These are phyloP conservation scores for Oncorhynchus nerka DNA, from an alignment of 2,113 vertebrate genomes.

Conservation along the genomic window DNA sequence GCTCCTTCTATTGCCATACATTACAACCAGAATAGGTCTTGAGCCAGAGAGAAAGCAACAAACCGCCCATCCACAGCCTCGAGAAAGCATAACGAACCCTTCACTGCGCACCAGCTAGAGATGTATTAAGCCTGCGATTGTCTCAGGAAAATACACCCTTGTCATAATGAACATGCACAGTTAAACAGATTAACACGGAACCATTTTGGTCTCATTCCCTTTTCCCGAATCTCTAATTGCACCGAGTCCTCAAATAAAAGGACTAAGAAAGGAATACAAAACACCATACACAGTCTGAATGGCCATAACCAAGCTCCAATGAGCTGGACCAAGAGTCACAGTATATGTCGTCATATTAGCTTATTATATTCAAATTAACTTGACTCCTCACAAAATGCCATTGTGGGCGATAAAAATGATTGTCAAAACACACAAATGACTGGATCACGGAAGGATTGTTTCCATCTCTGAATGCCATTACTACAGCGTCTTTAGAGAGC, in stretches of 20 bases:
- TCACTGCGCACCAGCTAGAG: constrained; percentile 19
- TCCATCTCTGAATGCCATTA: constrained; percentile 40
- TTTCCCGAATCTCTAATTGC: constrained; percentile 69
- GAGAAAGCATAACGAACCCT: constrained; percentile 49
- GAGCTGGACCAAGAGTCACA: constrained; percentile 56
- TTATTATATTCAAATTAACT: constrained; percentile 67
- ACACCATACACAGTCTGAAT: constrained; percentile 64
- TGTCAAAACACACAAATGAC: constrained; percentile 63
- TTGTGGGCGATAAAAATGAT: constrained; percentile 63
- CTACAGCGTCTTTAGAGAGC: constrained; percentile 19
- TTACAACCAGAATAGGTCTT: no score
- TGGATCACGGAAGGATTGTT: constrained; percentile 58
- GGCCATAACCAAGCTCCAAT: constrained; percentile 52
- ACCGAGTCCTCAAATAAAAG: constrained; percentile 63
- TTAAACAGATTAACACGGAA: constrained; percentile 72
- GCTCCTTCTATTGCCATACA: no score
- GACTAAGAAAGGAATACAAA: not conserved
- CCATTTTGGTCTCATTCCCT: constrained; percentile 71
- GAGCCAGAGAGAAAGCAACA: constrained; percentile 14
- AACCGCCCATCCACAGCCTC: constrained; percentile 34
- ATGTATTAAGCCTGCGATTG: constrained; percentile 55
- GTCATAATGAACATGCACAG: constrained; percentile 69
- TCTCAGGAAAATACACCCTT: constrained; percentile 56
- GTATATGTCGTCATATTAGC: constrained; percentile 60
- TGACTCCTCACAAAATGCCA: constrained; percentile 62